Base-by-base conservation (phyloP, 53 echinoderm and acorn worm species). In the Zoroaster sp. region DNA sequence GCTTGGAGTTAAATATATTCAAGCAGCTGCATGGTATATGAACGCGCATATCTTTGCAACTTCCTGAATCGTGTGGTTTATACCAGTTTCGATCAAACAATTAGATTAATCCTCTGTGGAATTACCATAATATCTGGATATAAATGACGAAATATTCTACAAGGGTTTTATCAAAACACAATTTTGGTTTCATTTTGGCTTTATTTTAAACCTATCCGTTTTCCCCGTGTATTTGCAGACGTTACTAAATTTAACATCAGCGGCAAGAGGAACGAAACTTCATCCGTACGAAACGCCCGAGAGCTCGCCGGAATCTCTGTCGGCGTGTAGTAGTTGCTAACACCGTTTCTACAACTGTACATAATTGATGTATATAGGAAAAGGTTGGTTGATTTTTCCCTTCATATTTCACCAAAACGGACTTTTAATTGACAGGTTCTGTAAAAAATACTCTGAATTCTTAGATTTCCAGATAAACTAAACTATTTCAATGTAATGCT, bases 231-330 rank as follows among this genome's bases (percentile, higher is more conserved):
- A 28, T 41, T 67, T 81, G 13, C 67, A 81, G 81, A 81, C 81
- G 11, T 17, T 81, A 42, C 66, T 81, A 10, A 81, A 42, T 32
- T 66, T 81, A 40, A 81, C 81, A 66, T 66, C 81, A 81, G 65
- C 66, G 15, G 7, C 81, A 6, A 54, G 81, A 67, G 81, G 43
- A 42, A 42, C 66, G 13, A 94, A 92, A 83, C 45, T 93, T 5
- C 96, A 96, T 83, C 96, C 96, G 3, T 96, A 96, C 77, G 96
- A 96, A 31, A 96, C 96, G 14, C 96, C 96, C 0, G 96, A 96
- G 34, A 94, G 94, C 33, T 96, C 96, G 4, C 96, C 96, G 14
- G 94, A 94, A 51, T 93, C 96, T 0, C 78, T 88, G 69, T 92
- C 95, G 4, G 66, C 81, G 15, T 88, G 88, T 39, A 67, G 82